A percentile compares a stretch with the other conserved stretches of the same genome.
Conservation (phyloP, 2,113 vertebrate genomes). For the Sminthopsis crassicaudata region DNA sequence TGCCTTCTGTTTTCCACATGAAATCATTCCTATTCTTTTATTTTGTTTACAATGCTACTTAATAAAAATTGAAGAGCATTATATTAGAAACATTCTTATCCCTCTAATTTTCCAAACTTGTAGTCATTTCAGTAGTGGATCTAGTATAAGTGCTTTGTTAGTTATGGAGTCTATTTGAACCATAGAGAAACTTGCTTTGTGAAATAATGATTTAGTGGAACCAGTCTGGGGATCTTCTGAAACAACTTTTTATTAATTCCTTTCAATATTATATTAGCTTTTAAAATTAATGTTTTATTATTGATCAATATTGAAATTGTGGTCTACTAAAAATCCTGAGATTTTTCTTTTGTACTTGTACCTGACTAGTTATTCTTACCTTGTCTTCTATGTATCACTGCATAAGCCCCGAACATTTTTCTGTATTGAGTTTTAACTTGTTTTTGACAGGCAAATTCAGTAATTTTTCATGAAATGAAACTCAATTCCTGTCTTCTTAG, state of each 20-base stretch:
- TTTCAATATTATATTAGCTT: background rate
- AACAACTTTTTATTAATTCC: background rate
- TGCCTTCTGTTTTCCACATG: background rate
- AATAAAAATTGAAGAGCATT: background rate
- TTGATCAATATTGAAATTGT: background rate
- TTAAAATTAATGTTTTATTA: background rate
- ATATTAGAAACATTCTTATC: background rate
- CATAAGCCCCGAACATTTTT: background rate
- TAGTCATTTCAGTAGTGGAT: conserved; percentile 13
- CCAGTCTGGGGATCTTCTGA: background rate
- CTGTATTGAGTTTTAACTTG: background rate
- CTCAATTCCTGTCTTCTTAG: background rate
- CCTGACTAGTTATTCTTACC: background rate
- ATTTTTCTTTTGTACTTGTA: background rate
- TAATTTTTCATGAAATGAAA: background rate
- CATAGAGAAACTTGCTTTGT: background rate
- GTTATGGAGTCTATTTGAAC: conserved; percentile 9
- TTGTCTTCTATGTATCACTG: background rate
- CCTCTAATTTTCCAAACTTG: conserved; percentile 30
- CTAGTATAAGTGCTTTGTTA: background rate
- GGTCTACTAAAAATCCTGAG: background rate
- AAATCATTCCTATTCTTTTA: conserved; percentile 1
- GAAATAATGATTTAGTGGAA: background rate
- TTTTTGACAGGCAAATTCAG: background rate
- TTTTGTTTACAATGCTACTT: background rate